These are phyloP conservation scores for Sebastes melanostomus DNA, from an alignment of 2,797 vertebrate species.

Conservation along the genomic window DNA sequence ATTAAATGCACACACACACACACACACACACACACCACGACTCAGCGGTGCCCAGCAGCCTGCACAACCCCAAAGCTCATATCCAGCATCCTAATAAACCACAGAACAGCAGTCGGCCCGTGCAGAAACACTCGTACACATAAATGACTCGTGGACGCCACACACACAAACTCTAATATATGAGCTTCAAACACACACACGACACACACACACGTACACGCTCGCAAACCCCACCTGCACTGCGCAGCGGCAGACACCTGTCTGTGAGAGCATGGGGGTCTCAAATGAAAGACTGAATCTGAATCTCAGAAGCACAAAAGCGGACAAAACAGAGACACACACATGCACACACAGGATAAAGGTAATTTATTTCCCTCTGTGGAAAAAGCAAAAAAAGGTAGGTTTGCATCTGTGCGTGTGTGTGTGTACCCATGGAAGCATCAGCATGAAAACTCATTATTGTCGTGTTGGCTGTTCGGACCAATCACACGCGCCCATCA, in stretches of 20 bases:
- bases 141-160: constrained; percentile 62
- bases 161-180: constrained; percentile 38
- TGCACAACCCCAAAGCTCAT: constrained; percentile 70
- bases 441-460: constrained; percentile 80
- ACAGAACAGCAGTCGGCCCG: constrained; percentile 70
- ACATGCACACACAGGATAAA: constrained; percentile 66
- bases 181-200: constrained; percentile 46
- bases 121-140: constrained; percentile 55
- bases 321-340: constrained; percentile 56
- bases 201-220: constrained; percentile 10
- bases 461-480: constrained; percentile 54
- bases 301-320: constrained; percentile 76
- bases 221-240: constrained; percentile 60
- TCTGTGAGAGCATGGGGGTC: constrained; percentile 74
- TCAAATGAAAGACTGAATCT: constrained; percentile 78
- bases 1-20: constrained; percentile 34
- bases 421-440: constrained; percentile 9
- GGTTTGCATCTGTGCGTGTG: constrained; percentile 58
- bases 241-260: constrained; percentile 76
- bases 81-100: constrained; percentile 81
- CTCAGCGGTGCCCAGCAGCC: constrained; percentile 54
- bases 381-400: constrained; percentile 61
- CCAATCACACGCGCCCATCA: constrained; percentile 69
- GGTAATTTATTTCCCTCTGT: constrained; percentile 79
- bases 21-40: constrained; percentile 16